Conservation (phyloP, 2,888 invertebrate species). For the Limenitis camilla region DNA sequence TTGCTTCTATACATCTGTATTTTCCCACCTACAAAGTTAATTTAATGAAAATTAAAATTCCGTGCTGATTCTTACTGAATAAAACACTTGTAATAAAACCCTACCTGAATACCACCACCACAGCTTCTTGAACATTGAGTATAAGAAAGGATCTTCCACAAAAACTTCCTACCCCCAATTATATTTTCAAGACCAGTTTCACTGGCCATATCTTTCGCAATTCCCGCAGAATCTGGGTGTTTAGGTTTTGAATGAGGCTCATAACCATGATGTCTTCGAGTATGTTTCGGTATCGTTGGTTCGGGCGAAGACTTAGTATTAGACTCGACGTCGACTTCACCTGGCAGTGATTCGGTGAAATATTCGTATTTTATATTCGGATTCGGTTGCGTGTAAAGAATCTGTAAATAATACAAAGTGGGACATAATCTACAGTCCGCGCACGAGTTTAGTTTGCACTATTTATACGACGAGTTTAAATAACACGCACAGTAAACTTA, state of each 20-base stretch:
- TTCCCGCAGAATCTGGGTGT: constrained; percentile 36
- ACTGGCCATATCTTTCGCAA: constrained; percentile 34
- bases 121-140: constrained; percentile 87
- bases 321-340: constrained; percentile 50
- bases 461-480: no score
- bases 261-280: constrained; percentile 50
- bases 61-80: background rate
- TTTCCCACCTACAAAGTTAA: constrained; percentile 74
- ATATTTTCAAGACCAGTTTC: constrained; percentile 52
- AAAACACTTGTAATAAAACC: background rate
- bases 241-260: constrained; percentile 39
- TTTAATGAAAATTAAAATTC: background rate
- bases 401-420: constrained; percentile 63
- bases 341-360: constrained; percentile 79
- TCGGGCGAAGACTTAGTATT: constrained; percentile 38
- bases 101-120: constrained; percentile 84
- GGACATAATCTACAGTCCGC: no score
- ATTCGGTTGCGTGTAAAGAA: constrained; percentile 87
- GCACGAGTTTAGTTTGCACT: no score
- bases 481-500: no score
- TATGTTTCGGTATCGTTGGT: constrained; percentile 49
- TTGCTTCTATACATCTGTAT: constrained; percentile 80
- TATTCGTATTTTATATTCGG: constrained; percentile 94
- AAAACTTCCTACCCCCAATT: constrained; percentile 68
- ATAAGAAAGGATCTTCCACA: constrained; percentile 86